Evolutionary conservation across 2,888 invertebrate species (phyloP), one percentile per base, ranked within the genome.

Genomic region (Hoplodrina ambigua): DNA sequence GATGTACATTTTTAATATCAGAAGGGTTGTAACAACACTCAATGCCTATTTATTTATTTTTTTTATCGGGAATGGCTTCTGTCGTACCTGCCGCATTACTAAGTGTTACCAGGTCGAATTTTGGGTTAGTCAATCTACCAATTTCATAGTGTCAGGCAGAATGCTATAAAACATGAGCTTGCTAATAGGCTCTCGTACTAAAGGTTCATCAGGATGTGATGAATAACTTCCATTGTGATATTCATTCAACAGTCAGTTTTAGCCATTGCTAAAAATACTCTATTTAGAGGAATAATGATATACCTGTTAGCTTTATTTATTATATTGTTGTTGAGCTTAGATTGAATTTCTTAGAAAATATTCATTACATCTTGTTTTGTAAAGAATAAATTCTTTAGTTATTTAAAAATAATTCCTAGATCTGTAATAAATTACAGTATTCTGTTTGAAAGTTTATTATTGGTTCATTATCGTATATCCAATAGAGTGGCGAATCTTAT

Each of bases 361-460:
- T 87, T 86, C 81, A 87, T 88, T 85, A 81, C 88, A 89, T 87
- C 86, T 83, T 89, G 84, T 85, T 88, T 86, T 85, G 77, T 89
- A 84, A 83, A 81, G 82, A 85, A 83, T 83, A 89, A 92, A 91
- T 87, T 89, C 79, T 80, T 90, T 91, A 93, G 93, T 91, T 89
- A 89, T 90, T 91, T 86, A 87, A 88, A 87, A 86, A 86, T 88
- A 89, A 88, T 86, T 85, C 85, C 80, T 94, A 94, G 94, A 93
- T 93, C 92, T 93, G 93, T 94, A 95, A 94, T 93, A 94, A 94
- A 95, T 95, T 95, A 92, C 95, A 95, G 95, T 95, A 95, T 95
- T 95, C 91, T 93, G 91, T 92, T 85, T 60, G 75, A 77, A 70
- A 72, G 76, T 84, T 83, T 85, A 79, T 89, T 87, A 19, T 1